Evolutionary conservation across 1,140 invertebrate species (phyloP).

Genomic region (Aphidius ervi): DNA sequence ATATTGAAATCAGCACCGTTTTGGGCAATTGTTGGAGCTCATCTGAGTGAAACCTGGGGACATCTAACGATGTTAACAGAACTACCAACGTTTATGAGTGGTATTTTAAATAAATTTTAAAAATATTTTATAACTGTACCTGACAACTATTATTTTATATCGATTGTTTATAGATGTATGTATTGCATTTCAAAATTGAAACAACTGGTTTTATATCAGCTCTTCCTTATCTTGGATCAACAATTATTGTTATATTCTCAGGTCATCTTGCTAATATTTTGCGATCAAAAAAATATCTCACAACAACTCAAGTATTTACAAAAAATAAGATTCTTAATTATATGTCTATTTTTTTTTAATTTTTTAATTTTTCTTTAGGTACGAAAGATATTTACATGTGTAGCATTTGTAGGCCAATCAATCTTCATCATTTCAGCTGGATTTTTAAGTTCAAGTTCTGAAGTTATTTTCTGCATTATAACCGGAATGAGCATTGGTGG

Average conservation of each 20-base stretch:
- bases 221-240: conserved; percentile 82
- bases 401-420: conserved; percentile 76
- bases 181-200: conserved; percentile 66
- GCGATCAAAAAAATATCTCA: conserved; percentile 59
- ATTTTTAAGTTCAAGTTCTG: conserved; percentile 60
- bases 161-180: conserved; percentile 61
- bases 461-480: conserved; percentile 71
- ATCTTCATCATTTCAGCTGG: conserved; percentile 79
- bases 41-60: conserved; percentile 96
- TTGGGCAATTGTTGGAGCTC: conserved; percentile 85
- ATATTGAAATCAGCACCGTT: conserved; percentile 80
- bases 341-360: neutral
- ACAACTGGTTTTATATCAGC: conserved; percentile 78
- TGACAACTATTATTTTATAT: too few species aligned
- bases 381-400: conserved; percentile 69
- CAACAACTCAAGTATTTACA: conserved; percentile 60
- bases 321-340: neutral
- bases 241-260: conserved; percentile 69
- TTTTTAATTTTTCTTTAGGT: conserved; percentile 45
- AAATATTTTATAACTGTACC: neutral
- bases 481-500: conserved; percentile 83
- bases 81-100: conserved; percentile 86
- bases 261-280: conserved; percentile 79
- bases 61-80: conserved; percentile 89
- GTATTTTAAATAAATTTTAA: conserved; percentile 44